These are phyloP conservation scores for Drosophila ezoana DNA, from an alignment of 2,888 invertebrate genomes.

Conservation along the genomic window DNA sequence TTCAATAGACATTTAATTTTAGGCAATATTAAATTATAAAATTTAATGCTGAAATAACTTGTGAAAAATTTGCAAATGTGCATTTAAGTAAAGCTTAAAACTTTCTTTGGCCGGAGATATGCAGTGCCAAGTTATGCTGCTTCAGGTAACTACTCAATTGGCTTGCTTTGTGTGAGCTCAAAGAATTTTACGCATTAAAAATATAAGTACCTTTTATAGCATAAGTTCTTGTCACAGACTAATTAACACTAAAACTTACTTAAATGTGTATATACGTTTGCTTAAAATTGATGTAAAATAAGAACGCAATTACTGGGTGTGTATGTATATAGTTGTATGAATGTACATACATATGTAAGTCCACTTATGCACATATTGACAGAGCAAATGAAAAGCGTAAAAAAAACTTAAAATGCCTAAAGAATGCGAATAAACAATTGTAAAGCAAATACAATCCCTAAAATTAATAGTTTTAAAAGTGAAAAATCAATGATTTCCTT, in stretches of 20 bases:
- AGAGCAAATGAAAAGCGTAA: too few relatives aligned
- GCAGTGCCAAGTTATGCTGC: constrained; percentile 43
- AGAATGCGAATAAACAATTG: too few relatives aligned
- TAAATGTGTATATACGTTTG: neutral
- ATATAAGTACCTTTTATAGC: neutral
- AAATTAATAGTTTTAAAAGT: too few relatives aligned
- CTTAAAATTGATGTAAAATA: neutral
- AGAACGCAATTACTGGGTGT: neutral
- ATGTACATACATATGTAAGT: neutral
- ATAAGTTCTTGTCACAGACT: neutral
- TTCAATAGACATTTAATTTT: constrained; percentile 60
- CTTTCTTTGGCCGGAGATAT: constrained; percentile 39
- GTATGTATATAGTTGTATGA: neutral
- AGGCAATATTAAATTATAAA: constrained; percentile 51
- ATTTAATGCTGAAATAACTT: constrained; percentile 39
- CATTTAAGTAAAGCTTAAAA: constrained; percentile 40
- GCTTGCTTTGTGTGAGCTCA: constrained; percentile 23
- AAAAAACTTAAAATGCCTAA: too few relatives aligned
- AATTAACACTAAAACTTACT: neutral
- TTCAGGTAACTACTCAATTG: constrained; percentile 41
- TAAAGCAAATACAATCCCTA: too few relatives aligned
- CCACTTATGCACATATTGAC: too few relatives aligned
- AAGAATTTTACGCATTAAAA: too few relatives aligned
- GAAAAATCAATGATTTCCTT: too few relatives aligned
- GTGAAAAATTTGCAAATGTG: constrained; percentile 56